Percentiles rank a stretch among this genome's conserved stretches.
phyloP scores from a whole-genome alignment of 2,888 invertebrate genomes.

The Rotaria socialis region DNA sequence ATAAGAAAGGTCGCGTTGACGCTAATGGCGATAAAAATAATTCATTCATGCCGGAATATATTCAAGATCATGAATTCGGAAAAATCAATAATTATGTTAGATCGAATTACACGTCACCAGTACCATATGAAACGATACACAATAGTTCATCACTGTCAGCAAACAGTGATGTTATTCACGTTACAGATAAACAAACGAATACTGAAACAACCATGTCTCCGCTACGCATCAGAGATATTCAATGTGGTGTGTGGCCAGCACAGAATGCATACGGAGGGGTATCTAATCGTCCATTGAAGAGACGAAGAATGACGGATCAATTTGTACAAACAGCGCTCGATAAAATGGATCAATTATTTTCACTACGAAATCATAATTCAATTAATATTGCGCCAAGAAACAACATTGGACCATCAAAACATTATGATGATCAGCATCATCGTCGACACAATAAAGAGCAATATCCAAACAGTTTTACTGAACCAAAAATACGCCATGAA shows the following conservation, averaged over 20 bases:
- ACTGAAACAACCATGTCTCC: not conserved
- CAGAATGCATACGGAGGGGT: not conserved
- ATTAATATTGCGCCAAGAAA: no score
- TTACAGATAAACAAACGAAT: slow-evolving; percentile 10
- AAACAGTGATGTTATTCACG: not conserved
- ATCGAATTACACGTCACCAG: not conserved
- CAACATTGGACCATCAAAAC: no score
- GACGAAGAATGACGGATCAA: not conserved
- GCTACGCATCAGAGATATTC: not conserved
- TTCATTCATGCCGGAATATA: not conserved
- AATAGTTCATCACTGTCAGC: not conserved
- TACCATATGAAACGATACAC: not conserved
- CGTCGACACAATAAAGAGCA: no score
- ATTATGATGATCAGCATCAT: no score
- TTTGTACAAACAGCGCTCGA: not conserved
- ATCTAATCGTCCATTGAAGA: not conserved
- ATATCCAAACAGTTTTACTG: no score
- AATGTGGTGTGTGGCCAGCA: not conserved
- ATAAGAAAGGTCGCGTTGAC: not conserved
- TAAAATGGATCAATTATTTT: not conserved
- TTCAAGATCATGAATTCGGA: not conserved
- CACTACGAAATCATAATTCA: not conserved
- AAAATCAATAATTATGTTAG: not conserved
- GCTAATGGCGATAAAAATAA: not conserved
- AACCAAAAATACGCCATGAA: no score